These are phyloP conservation scores for Argyrosomus japonicus DNA, from an alignment of 2,113 vertebrate species.

Conservation along the genomic window DNA sequence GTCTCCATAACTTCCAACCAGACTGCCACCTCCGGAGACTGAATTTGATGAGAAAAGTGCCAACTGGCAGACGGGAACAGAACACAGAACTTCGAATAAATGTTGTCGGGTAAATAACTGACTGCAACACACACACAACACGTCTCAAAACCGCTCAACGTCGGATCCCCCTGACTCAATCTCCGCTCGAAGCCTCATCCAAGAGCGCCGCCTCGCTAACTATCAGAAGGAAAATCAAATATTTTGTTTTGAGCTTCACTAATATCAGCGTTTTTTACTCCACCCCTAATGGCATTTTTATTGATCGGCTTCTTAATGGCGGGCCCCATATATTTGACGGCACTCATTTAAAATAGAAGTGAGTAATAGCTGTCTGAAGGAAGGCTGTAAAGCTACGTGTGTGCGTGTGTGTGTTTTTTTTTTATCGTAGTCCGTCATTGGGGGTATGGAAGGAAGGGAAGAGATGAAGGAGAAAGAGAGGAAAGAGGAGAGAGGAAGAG, in stretches of 20 bases:
- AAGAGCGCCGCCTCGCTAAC: conserved; percentile 86
- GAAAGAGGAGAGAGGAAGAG: conserved; percentile 49
- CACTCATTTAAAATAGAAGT: conserved; percentile 97
- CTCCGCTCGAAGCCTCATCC: conserved; percentile 80
- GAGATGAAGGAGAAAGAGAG: conserved; percentile 39
- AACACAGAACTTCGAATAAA: conserved; percentile 88
- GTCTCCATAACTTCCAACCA: conserved; percentile 87
- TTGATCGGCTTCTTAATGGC: conserved; percentile 97
- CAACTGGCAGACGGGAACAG: conserved; percentile 83
- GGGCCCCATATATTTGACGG: conserved; percentile 96
- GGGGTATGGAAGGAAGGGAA: conserved; percentile 54
- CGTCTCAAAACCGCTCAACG: conserved; percentile 3
- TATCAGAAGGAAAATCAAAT: conserved; percentile 96
- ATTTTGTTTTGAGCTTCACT: conserved; percentile 97
- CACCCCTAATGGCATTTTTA: conserved; percentile 98
- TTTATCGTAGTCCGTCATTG: conserved; percentile 63
- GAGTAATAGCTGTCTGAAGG: conserved; percentile 96
- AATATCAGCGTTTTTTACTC: conserved; percentile 98
- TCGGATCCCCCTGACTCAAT: conserved; percentile 23
- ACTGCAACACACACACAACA: conserved; percentile 70
- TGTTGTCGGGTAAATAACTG: conserved; percentile 91
- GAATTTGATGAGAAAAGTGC: conserved; percentile 90
- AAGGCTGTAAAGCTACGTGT: conserved; percentile 91
- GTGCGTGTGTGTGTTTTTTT: conserved; percentile 83
- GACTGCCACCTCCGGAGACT: conserved; percentile 87